Base-by-base conservation (phyloP, 2,113 vertebrate genomes). In the Chamaea fasciata region DNA sequence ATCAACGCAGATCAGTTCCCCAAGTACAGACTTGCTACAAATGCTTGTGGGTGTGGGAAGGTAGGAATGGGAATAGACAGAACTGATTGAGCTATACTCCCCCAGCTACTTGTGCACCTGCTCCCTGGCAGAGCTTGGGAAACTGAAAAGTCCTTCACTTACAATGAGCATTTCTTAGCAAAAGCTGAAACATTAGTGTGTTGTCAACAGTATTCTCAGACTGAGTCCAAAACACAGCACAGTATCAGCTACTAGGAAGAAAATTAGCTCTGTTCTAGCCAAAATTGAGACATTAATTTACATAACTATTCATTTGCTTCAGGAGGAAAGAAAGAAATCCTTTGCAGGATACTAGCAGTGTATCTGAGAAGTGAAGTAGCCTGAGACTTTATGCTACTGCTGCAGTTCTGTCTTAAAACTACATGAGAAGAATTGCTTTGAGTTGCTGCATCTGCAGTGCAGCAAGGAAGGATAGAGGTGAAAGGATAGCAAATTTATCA, bases 401-500 rank as follows among this genome's bases (percentile, higher is more conserved):
- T 96, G 83, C 83, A 96, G 82, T 59, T 96, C 50, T 86, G 86
- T 90, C 89, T 95, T 95, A 90, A 93, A 89, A 89, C 84, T 87
- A 83, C 86, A 91, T 71, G 83, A 85, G 69, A 86, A 92, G 69
- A 77, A 81, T 80, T 95, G 64, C 90, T 94, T 95, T 93, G 82
- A 91, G 79, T 77, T 91, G 71, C 89, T 78, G 53, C 78, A 88
- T 92, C 95, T 97, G 96, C 95, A 96, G 86, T 94, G 96, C 92
- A 96, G 95, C 64, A 95, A 88, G 44, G 77, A 86, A 95, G 44
- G 49, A n/a, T 88, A 64, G 69, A 91, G 78, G 68, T 94, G 64
- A 90, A 93, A 87, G 84, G 50, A 75, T 27, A 60, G 44, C 52
- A 91, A 64, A 87, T 84, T 35, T 42, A 1, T 90, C 44, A 7